phyloP scores from a whole-genome alignment of 2,113 vertebrate species.

The Strigops habroptila region DNA sequence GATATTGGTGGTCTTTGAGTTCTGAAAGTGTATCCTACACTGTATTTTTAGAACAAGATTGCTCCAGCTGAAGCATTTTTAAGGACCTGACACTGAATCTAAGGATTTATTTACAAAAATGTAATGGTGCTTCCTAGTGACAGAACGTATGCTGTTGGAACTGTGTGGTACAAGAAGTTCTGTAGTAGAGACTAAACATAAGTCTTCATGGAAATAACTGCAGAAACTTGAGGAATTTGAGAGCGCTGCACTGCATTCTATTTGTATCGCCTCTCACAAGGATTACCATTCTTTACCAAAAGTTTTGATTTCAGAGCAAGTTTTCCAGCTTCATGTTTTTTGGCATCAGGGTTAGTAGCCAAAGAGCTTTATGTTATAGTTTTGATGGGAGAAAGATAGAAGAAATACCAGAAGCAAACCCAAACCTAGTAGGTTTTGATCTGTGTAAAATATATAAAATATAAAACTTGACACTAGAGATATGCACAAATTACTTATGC shows the following conservation, averaged over 20 bases:
- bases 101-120: background rate
- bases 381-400: background rate
- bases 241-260: background rate
- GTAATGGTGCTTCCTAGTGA: background rate
- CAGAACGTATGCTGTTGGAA: background rate
- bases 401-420: background rate
- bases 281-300: background rate
- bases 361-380: background rate
- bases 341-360: background rate
- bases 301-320: background rate
- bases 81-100: background rate
- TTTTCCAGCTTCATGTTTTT: background rate
- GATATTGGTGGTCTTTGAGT: background rate
- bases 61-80: background rate
- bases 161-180: background rate
- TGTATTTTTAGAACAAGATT: background rate
- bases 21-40: background rate
- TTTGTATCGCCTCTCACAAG: background rate
- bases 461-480: background rate
- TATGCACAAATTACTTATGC: background rate
- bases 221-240: background rate
- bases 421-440: background rate
- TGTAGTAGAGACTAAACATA: background rate
- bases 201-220: background rate
- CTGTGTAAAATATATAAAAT: background rate